Evolutionary conservation across 1,140 invertebrate species (phyloP), one percentile per base, ranked within the genome.

Genomic region (Sycophila sp.): DNA sequence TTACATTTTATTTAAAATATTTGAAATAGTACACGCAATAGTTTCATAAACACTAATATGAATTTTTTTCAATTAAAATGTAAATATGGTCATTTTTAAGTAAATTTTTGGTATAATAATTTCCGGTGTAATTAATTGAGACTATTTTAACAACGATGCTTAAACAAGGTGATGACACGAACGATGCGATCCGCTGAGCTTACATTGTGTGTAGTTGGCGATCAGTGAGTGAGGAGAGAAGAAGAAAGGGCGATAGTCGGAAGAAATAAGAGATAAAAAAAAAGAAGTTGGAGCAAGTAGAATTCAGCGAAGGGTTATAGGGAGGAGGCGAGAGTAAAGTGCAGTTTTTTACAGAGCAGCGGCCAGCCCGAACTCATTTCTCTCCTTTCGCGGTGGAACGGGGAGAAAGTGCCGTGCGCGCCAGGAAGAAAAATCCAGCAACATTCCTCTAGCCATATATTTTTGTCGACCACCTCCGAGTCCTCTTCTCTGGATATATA

Each of bases 361-460:
- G 56, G 47, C 47, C 66, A 66, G 66, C 71, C 34, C 28, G 49
- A 32, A 55, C 65, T 68, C 65, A 73, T 69, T 73, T 73, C 60
- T 69, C 66, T 63, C 51, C 30, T 42, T 60, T 38, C 22, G 28
- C 17, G 32, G 32, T 32, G 13, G 8, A 10, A 2, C 7, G n/a
- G 6, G n/a, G 1, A 10, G 17, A 6, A 2, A 2, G 6, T 22
- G 42, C 42, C n/a, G 19, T 22, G 42, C 13, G n/a, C 55, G 58
- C 42, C 32, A 22, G 30, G 51, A 32, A 53, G 51, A 40, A 62
- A 70, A 63, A 71, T 70, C 58, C 68, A 22, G 51, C 68, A 56
- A 62, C 47, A 40, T 70, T 55, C 40, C 53, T 38, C 28, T 24
- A 40, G 51, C 26, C 59, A 34, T 56, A 58, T 64, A 71, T 71